Conservation (phyloP, 2,888 invertebrate genomes). For the Thymelicus acteon region DNA sequence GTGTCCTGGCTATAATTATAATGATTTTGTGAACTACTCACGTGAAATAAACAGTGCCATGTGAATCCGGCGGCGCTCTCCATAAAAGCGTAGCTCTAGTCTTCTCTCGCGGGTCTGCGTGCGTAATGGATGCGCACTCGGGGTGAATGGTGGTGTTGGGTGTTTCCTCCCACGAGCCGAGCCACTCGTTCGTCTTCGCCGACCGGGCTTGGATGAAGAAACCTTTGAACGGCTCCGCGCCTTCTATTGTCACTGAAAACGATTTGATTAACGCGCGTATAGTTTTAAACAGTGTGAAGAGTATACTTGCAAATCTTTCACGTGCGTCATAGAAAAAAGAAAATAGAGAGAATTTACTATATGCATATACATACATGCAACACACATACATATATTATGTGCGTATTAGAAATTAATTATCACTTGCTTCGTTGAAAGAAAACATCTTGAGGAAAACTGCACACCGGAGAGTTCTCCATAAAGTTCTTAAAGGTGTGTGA, state of each 20-base stretch:
- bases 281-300: no score
- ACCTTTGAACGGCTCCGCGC: slow-evolving; percentile 88
- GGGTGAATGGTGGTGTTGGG: slow-evolving; percentile 91
- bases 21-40: slow-evolving; percentile 74
- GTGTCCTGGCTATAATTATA: no score
- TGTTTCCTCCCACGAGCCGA: slow-evolving; percentile 89
- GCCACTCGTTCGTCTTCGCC: slow-evolving; percentile 88
- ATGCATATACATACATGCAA: no score
- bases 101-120: slow-evolving; percentile 91
- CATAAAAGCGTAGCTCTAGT: slow-evolving; percentile 89
- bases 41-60: slow-evolving; percentile 92
- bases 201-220: slow-evolving; percentile 93
- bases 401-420: no score
- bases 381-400: no score
- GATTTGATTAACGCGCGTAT: not conserved
- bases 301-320: no score
- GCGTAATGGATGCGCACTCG: slow-evolving; percentile 92
- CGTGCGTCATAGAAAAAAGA: no score
- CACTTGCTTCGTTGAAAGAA: no score
- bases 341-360: no score
- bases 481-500: no score
- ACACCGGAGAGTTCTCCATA: no score
- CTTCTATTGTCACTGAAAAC: slow-evolving; percentile 83
- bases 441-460: no score
- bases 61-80: slow-evolving; percentile 88